Evolutionary conservation across 2,113 vertebrate genomes (phyloP).

Genomic region (Potamarius usumacintae): DNA sequence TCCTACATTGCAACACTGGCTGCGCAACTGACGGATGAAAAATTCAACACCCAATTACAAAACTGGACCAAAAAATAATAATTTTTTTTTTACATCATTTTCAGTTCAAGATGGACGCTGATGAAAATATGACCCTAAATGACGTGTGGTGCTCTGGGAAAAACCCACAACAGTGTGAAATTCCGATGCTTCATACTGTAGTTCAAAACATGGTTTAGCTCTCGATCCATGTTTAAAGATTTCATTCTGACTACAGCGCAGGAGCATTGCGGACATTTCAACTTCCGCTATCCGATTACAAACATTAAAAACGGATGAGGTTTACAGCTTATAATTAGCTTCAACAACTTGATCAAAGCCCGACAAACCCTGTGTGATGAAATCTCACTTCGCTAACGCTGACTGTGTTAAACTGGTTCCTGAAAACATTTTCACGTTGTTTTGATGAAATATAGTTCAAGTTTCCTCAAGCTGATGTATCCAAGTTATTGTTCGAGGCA

Average conservation of each 20-base stretch:
- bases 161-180: background rate
- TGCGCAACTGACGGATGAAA: background rate
- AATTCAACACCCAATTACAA: background rate
- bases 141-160: background rate
- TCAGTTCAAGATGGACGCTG: background rate
- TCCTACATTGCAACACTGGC: background rate
- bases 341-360: background rate
- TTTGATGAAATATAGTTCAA: too few relatives aligned
- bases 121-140: background rate
- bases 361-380: background rate
- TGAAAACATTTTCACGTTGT: too few relatives aligned
- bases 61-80: background rate
- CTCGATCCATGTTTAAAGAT: too few relatives aligned
- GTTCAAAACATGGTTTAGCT: too few relatives aligned
- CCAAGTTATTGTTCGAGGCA: too few relatives aligned
- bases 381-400: background rate
- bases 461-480: too few relatives aligned
- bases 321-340: too few relatives aligned
- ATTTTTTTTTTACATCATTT: background rate
- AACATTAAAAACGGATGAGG: too few relatives aligned
- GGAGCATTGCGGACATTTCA: too few relatives aligned
- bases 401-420: too few relatives aligned
- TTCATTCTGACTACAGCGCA: too few relatives aligned
- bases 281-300: too few relatives aligned
- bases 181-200: background rate